Conservation (phyloP, 2,888 invertebrate genomes). For the Hedya salicella region DNA sequence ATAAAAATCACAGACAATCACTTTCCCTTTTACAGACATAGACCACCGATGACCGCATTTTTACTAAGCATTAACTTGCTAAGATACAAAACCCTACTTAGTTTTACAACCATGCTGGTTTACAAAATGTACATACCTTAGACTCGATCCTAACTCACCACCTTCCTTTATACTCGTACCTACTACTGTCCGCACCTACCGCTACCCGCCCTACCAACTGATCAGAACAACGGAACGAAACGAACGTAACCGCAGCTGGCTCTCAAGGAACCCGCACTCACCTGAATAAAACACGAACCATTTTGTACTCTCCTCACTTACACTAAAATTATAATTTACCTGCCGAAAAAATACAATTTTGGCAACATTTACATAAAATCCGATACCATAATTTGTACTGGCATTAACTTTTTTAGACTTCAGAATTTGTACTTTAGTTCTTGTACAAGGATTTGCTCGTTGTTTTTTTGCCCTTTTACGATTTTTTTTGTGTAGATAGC, state of each 20-base stretch:
- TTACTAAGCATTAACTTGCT: conserved; percentile 81
- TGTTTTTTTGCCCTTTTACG: conserved; percentile 59
- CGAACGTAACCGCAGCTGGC: conserved; percentile 43
- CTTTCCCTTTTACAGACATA: conserved; percentile 83
- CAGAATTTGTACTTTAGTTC: conserved; percentile 83
- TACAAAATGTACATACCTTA: conserved; percentile 62
- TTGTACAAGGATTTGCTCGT: conserved; percentile 74
- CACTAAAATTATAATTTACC: conserved; percentile 70
- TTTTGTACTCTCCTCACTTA: conserved; percentile 76
- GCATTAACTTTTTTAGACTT: conserved; percentile 79
- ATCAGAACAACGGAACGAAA: conserved; percentile 31
- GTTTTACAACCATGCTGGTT: conserved; percentile 85
- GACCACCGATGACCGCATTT: conserved; percentile 80
- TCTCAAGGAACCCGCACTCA: conserved; percentile 50
- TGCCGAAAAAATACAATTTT: conserved; percentile 79
- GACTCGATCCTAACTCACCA: conserved; percentile 64
- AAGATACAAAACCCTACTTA: conserved; percentile 83
- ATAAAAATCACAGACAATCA: conserved; percentile 86
- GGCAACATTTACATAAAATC: conserved; percentile 82
- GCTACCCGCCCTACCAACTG: conserved; percentile 18
- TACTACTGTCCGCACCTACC: conserved; percentile 49
- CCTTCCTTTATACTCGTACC: conserved; percentile 58
- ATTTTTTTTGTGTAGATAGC: conserved; percentile 55
- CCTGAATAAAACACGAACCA: conserved; percentile 49
- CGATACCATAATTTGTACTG: conserved; percentile 81